These are phyloP conservation scores for Seira ritae DNA, from an alignment of 2,888 invertebrate genomes.

Conservation along the genomic window DNA sequence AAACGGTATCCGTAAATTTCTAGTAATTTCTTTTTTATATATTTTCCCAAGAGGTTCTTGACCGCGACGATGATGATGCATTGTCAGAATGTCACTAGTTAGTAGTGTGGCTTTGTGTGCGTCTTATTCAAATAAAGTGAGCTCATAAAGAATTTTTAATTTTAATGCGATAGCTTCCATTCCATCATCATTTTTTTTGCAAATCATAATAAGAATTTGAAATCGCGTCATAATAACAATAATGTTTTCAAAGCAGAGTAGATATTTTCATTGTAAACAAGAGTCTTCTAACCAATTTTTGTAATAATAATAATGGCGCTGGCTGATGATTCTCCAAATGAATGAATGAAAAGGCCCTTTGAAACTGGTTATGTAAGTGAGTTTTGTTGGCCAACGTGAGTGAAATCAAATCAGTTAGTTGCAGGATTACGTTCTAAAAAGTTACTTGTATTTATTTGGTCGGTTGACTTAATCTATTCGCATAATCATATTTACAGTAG, in stretches of 20 bases:
- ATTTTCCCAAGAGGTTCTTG: slow-evolving; percentile 66
- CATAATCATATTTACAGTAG: too few relatives aligned
- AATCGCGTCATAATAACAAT: too few relatives aligned
- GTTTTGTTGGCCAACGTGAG: slow-evolving; percentile 25
- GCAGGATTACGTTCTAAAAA: neutral
- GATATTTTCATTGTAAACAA: too few relatives aligned
- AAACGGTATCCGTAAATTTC: slow-evolving; percentile 65
- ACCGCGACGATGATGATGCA: slow-evolving; percentile 50
- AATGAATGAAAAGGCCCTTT: neutral
- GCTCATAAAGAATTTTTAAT: too few relatives aligned
- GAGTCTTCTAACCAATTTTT: too few relatives aligned
- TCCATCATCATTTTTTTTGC: too few relatives aligned
- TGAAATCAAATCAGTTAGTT: slow-evolving; percentile 7
- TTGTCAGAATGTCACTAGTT: slow-evolving; percentile 27
- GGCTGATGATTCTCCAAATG: neutral
- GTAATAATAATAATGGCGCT: too few relatives aligned
- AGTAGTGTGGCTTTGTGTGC: neutral
- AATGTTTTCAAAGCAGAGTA: too few relatives aligned
- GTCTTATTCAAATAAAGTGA: neutral
- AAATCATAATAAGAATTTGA: too few relatives aligned
- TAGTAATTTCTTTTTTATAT: slow-evolving; percentile 64
- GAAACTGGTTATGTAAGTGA: slow-evolving; percentile 51
- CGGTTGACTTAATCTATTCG: too few relatives aligned
- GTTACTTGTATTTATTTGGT: neutral
- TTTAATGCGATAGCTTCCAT: too few relatives aligned